phyloP scores from a whole-genome alignment of 2,888 invertebrate genomes.

The Oscheius myriophilus region DNA sequence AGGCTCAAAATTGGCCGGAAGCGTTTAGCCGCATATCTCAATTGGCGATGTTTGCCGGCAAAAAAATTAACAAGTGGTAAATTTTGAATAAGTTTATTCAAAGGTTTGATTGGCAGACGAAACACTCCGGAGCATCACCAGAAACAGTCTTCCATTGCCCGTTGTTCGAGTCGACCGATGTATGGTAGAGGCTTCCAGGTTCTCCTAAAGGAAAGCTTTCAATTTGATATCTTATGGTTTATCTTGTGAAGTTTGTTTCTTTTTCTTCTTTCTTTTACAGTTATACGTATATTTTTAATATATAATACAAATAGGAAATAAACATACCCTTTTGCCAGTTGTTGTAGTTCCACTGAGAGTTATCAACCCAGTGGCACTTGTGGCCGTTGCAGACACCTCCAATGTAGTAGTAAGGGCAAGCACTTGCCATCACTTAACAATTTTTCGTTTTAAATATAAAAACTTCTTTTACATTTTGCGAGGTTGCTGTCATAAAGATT shows the following conservation, averaged over 20 bases:
- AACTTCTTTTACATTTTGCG: background rate
- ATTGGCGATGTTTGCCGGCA: too few relatives aligned
- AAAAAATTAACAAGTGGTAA: too few relatives aligned
- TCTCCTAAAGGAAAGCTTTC: too few relatives aligned
- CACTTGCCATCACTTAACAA: too few relatives aligned
- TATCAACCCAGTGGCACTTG: conserved; percentile 1
- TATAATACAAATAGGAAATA: too few relatives aligned
- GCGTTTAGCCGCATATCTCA: too few relatives aligned
- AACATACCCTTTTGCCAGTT: background rate
- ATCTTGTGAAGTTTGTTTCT: too few relatives aligned
- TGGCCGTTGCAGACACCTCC: conserved; percentile 1
- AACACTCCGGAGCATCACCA: background rate
- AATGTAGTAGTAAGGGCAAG: conserved; percentile 6
- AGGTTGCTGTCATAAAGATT: background rate
- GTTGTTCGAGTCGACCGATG: background rate
- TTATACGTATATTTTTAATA: too few relatives aligned
- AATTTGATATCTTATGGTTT: too few relatives aligned
- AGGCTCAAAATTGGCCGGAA: too few relatives aligned
- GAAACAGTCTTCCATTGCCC: conserved; percentile 1
- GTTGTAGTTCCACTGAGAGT: conserved; percentile 2
- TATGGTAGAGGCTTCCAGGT: background rate
- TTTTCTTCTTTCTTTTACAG: too few relatives aligned
- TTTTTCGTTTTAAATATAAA: background rate
- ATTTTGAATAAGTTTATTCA: background rate
- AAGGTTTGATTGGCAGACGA: background rate